Evolutionary conservation across 2,113 vertebrate species (phyloP).

Genomic region (Benitochromis conjunctus): DNA sequence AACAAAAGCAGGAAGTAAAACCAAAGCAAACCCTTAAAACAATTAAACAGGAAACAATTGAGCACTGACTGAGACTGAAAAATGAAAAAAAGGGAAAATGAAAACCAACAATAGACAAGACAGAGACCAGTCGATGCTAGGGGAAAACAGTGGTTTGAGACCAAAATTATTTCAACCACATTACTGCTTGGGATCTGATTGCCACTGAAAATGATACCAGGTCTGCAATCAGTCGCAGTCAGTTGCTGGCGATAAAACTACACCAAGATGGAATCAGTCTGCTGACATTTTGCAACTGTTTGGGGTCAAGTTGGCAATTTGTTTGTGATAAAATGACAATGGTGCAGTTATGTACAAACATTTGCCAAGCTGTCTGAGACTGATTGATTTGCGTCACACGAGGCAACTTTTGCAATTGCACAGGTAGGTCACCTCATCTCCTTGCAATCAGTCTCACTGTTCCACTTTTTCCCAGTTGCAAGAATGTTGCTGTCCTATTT

Average conservation of each 20-base stretch:
- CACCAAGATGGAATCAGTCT: background rate
- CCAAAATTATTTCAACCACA: background rate
- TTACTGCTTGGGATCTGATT: background rate
- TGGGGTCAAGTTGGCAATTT: background rate
- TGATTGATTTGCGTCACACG: background rate
- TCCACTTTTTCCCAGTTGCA: background rate
- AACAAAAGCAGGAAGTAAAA: background rate
- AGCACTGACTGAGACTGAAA: background rate
- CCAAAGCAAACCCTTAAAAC: background rate
- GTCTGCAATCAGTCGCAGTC: background rate
- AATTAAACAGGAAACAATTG: background rate
- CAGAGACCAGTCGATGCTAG: background rate
- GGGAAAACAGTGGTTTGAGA: background rate
- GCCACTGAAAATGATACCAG: background rate
- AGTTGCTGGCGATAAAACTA: background rate
- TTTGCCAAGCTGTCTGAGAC: background rate
- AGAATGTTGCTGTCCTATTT: background rate
- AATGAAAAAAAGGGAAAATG: background rate
- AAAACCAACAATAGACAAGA: background rate
- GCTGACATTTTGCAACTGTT: background rate
- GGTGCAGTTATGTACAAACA: background rate
- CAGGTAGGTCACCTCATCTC: rapidly evolving
- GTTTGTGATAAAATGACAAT: background rate
- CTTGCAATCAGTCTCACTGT: background rate
- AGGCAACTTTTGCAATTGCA: rapidly evolving